Evolutionary conservation across 2,797 vertebrate species (phyloP), one percentile per base, ranked within the genome.

Genomic region (Ptychobarbus kaznakovi): DNA sequence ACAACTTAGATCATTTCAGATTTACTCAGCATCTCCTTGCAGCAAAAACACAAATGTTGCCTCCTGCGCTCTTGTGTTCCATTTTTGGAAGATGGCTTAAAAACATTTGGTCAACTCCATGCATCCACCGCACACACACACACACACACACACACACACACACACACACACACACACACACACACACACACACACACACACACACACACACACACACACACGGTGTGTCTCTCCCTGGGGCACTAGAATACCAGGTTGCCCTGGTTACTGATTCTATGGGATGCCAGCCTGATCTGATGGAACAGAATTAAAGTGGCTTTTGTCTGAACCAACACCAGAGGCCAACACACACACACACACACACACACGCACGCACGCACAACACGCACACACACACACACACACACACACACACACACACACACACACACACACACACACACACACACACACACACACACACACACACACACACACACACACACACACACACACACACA

Each of bases 231-330:
- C 68, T 63, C 68, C 77, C 77, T 40, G 76, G 77, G 77, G 81
- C 69, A 61, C 83, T 51, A 51, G 88, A 86, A 89, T 80, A 86
- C 75, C 86, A 86, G 82, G 86, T 87, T 86, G 86, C 86, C 87
- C 85, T 90, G 87, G 89, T 90, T 92, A 93, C 93, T 88, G 93
- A 92, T 91, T 93, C 91, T 86, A 91, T 91, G 92, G 91, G 91
- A 93, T 92, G 91, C 91, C 88, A 90, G 92, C 91, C 90, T 92
- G 94, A 95, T 94, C 93, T 93, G 91, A 94, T 93, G 91, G 93
- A 94, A 92, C 91, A 92, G 92, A 94, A 94, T 93, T 91, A 93
- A 92, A 91, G 93, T 93, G 93, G 92, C 91, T 88, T 93, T 93
- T 90, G 93, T 92, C 92, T 91, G 92, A 92, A 92, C 89, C 89